Conservation (phyloP, 2,888 invertebrate genomes). For the Dasysyrphus tricinctus region DNA sequence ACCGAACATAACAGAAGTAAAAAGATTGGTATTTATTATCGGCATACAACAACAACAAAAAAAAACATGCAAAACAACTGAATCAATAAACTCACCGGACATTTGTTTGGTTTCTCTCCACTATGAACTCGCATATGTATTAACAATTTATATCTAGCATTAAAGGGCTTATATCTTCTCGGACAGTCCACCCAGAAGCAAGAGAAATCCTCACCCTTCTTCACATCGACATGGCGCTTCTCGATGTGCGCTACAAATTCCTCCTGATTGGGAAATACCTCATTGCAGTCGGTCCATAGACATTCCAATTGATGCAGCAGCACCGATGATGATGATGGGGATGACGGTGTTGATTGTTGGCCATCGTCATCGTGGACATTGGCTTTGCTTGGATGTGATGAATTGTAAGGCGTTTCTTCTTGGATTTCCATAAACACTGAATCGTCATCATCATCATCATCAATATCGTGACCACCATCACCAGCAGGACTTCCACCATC, state of each 20-base stretch:
- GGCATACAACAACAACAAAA: neutral
- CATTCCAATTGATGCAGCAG: conserved; percentile 84
- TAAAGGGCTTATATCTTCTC: conserved; percentile 94
- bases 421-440: conserved; percentile 75
- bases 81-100: conserved; percentile 91
- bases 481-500: conserved; percentile 8
- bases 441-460: conserved; percentile 75
- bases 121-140: conserved; percentile 99
- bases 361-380: conserved; percentile 38
- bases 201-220: conserved; percentile 94
- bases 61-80: conserved; percentile 3
- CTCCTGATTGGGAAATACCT: conserved; percentile 90
- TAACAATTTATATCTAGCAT: conserved; percentile 98
- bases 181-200: conserved; percentile 98
- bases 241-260: conserved; percentile 93
- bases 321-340: conserved; percentile 36
- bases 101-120: conserved; percentile 98
- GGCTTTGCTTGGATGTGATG: conserved; percentile 42
- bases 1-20: neutral
- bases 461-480: conserved; percentile 73
- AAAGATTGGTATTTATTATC: neutral
- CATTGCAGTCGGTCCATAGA: conserved; percentile 94
- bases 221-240: conserved; percentile 93
- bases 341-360: conserved; percentile 36
- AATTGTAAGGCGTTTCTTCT: conserved; percentile 63